phyloP scores from a whole-genome alignment of 2,797 vertebrate species.

The Myioborus melanocephalus region DNA sequence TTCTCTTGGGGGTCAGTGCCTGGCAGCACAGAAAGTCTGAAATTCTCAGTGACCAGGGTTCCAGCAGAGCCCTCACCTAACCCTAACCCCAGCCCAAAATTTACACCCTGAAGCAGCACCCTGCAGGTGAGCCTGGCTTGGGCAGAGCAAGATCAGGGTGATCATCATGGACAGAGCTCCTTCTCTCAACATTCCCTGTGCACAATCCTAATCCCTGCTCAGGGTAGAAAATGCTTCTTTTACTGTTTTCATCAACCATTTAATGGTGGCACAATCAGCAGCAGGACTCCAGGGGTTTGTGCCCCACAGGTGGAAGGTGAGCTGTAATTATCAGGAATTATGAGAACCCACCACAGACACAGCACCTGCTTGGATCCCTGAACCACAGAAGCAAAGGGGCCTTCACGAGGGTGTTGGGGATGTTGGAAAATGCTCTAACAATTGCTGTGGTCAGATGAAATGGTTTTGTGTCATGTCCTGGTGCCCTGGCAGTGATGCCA shows the following conservation, averaged over 20 bases:
- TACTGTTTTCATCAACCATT: not conserved
- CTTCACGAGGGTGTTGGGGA: not conserved
- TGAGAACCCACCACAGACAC: not conserved
- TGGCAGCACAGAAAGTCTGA: not conserved
- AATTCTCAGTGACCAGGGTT: not conserved
- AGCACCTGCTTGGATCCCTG: not conserved
- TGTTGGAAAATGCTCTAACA: not conserved
- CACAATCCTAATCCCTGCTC: not conserved
- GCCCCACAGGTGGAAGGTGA: too few species aligned
- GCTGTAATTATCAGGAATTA: not conserved
- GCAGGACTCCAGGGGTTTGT: not conserved
- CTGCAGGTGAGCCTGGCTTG: not conserved
- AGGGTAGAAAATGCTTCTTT: not conserved
- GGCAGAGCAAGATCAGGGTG: not conserved
- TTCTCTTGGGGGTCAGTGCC: not conserved
- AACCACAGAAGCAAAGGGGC: fast-evolving
- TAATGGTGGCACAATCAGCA: not conserved
- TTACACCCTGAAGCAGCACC: not conserved
- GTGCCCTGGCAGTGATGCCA: not conserved
- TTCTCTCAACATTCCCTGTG: not conserved
- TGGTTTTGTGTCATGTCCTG: fast-evolving
- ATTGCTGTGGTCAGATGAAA: not conserved
- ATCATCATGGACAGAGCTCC: not conserved
- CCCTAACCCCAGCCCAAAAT: not conserved
- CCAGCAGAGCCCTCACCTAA: not conserved